A percentile compares a stretch with the other conserved stretches of the same genome.
phyloP scores from a whole-genome alignment of 1,140 invertebrate species.

The Lasioglossum albipes region DNA sequence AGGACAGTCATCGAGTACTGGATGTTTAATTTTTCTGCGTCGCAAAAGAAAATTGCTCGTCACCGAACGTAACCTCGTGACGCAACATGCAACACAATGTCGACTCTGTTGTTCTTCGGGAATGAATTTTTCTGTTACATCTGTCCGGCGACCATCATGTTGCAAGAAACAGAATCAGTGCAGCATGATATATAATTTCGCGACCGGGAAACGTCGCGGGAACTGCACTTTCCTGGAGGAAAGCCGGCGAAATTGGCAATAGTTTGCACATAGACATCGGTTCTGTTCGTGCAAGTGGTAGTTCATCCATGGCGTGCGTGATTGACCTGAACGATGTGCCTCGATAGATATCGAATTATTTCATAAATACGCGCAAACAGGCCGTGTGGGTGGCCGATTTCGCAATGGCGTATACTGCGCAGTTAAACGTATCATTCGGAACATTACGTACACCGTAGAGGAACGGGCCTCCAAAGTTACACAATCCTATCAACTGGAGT shows the following conservation, averaged over 20 bases:
- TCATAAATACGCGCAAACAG: conserved; percentile 29
- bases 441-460: background rate
- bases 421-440: background rate
- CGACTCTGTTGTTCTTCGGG: too few species aligned
- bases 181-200: too few species aligned
- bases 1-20: too few species aligned
- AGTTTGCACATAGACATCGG: too few species aligned
- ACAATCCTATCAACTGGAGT: conserved; percentile 3
- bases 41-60: too few species aligned
- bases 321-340: background rate
- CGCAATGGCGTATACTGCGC: conserved; percentile 31
- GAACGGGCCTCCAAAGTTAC: conserved; percentile 43
- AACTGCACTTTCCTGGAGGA: background rate
- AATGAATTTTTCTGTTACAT: too few species aligned
- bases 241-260: background rate
- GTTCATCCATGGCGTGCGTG: background rate
- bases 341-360: conserved; percentile 38
- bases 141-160: background rate
- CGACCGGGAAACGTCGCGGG: too few species aligned
- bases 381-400: conserved; percentile 35
- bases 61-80: too few species aligned
- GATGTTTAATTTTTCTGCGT: too few species aligned
- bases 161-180: background rate
- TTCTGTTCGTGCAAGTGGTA: background rate
- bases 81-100: too few species aligned